These are phyloP conservation scores for Takifugu ocellatus DNA, from an alignment of 2,797 vertebrate genomes.

Conservation along the genomic window DNA sequence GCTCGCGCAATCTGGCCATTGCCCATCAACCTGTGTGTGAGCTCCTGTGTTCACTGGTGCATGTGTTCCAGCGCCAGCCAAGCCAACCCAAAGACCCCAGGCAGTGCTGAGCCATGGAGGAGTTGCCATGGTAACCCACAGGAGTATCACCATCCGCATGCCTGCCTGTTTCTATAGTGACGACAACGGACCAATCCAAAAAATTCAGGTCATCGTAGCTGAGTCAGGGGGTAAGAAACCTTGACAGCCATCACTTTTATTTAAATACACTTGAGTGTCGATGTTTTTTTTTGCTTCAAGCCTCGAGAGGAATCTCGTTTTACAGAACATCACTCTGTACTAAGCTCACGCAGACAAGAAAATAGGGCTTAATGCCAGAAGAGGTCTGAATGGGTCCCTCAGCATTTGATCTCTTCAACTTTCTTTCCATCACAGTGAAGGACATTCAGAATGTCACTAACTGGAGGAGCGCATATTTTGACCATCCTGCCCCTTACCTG, in stretches of 20 bases:
- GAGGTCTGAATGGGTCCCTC: conserved; percentile 25
- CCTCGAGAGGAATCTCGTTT: conserved; percentile 14
- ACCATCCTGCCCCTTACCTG: conserved; percentile 85
- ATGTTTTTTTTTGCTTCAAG: conserved; percentile 16
- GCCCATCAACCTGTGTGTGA: conserved; percentile 7
- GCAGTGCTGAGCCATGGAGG: conserved; percentile 80
- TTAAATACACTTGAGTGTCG: conserved; percentile 21
- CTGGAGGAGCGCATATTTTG: conserved; percentile 88
- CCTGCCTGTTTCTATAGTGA: conserved; percentile 95
- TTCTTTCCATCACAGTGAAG: conserved; percentile 68
- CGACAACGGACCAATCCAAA: conserved; percentile 91
- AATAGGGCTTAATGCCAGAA: conserved; percentile 21
- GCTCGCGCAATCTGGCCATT: conserved; percentile 7
- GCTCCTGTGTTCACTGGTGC: conserved; percentile 13
- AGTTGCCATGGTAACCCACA: conserved; percentile 84
- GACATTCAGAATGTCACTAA: conserved; percentile 86
- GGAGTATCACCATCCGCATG: conserved; percentile 89
- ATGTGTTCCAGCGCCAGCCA: conserved; percentile 82
- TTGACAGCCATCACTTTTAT: conserved; percentile 43
- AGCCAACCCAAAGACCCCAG: conserved; percentile 82
- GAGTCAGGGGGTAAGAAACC: conserved; percentile 87
- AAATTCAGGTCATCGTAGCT: conserved; percentile 91
- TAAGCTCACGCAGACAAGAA: conserved; percentile 16
- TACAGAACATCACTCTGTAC: conserved; percentile 19
- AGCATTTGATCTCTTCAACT: conserved; percentile 5